Conservation (phyloP, 2,797 vertebrate species). For the Cyprinodon diabolis region DNA sequence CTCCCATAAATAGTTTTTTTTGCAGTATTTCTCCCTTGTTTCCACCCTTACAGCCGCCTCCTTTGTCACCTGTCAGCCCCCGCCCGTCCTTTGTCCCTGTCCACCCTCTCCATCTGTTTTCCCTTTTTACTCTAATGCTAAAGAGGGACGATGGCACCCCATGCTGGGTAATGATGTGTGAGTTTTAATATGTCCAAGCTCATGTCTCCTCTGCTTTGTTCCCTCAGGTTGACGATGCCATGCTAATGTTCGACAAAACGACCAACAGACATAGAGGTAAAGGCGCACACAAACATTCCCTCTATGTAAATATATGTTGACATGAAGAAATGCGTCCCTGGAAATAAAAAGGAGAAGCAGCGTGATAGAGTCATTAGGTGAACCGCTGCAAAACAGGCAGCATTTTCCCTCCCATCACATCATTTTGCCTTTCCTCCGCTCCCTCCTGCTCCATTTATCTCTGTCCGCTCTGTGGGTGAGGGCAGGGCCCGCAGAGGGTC, state of each 20-base stretch:
- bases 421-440: conserved; percentile 22
- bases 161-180: conserved; percentile 75
- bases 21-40: conserved; percentile 2
- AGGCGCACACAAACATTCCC: conserved; percentile 11
- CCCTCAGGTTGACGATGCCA: conserved; percentile 95
- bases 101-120: conserved; percentile 79
- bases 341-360: conserved; percentile 28
- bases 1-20: conserved; percentile 50
- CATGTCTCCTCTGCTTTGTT: conserved; percentile 72
- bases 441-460: conserved; percentile 35
- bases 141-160: conserved; percentile 79
- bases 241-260: conserved; percentile 99
- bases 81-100: conserved; percentile 49
- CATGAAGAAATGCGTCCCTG: background rate
- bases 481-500: conserved; percentile 45
- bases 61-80: conserved; percentile 71
- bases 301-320: conserved; percentile 26
- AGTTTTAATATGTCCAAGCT: conserved; percentile 60
- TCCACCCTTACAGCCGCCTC: conserved; percentile 48
- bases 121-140: conserved; percentile 65
- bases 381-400: conserved; percentile 5
- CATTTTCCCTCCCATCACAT: conserved; percentile 13
- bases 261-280: conserved; percentile 98
- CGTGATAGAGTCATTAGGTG: conserved; percentile 28
- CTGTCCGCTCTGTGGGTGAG: conserved; percentile 31